Conservation (phyloP, 1,140 invertebrate genomes). For the Calliopsis andreniformis region DNA sequence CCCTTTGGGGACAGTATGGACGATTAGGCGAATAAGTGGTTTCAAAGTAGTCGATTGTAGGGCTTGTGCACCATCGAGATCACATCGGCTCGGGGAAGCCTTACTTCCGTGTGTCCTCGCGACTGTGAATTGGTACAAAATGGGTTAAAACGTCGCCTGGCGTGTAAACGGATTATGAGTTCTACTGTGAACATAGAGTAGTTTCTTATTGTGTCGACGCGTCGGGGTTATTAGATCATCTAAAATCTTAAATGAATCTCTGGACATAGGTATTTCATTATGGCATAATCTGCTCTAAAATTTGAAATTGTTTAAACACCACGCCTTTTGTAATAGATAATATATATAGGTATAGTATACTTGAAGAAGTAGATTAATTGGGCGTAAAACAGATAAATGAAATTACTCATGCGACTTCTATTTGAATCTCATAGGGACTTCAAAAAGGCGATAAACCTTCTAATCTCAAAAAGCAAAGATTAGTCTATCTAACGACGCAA, state of each 20-base stretch:
- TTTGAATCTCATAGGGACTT: neutral
- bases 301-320: too few species aligned
- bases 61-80: conserved; percentile 29
- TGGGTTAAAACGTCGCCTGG: conserved; percentile 26
- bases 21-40: conserved; percentile 16
- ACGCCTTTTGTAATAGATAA: too few species aligned
- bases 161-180: conserved; percentile 32
- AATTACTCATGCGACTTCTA: too few species aligned
- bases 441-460: conserved; percentile 22
- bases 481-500: neutral
- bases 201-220: neutral
- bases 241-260: too few species aligned
- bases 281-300: too few species aligned
- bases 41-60: conserved; percentile 12
- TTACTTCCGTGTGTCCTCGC: conserved; percentile 16
- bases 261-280: too few species aligned
- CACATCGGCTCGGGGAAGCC: conserved; percentile 22
- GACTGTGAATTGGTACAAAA: conserved; percentile 21
- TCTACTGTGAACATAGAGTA: conserved; percentile 6
- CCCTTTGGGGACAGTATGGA: too few species aligned
- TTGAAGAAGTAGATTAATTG: too few species aligned
- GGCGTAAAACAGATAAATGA: too few species aligned
- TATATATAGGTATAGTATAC: too few species aligned
- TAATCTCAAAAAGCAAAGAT: conserved; percentile 7
- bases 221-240: neutral